Percentiles rank a stretch among this genome's conserved stretches.
These are phyloP conservation scores for Cylloceria caligata DNA, from an alignment of 2,888 invertebrate genomes.

Conservation along the genomic window DNA sequence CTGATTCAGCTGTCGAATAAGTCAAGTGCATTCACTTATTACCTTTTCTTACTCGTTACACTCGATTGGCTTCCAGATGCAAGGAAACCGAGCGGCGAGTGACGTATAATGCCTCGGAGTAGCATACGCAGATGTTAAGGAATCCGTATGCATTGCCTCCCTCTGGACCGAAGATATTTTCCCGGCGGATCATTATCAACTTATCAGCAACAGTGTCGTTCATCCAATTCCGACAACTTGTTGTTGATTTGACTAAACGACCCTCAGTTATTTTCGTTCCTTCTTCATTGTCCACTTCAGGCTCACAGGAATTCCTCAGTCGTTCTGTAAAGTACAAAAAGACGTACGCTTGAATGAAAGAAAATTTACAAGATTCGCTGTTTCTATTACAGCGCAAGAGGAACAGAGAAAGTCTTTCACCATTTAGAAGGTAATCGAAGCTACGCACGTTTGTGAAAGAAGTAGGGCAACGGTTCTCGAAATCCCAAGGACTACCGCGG, in stretches of 20 bases:
- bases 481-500: constrained; percentile 50
- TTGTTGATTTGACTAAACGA: constrained; percentile 37
- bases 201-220: constrained; percentile 53
- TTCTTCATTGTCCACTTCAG: constrained; percentile 15
- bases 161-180: constrained; percentile 26
- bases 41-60: background rate
- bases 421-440: background rate
- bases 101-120: constrained; percentile 8
- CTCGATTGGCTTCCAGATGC: constrained; percentile 23
- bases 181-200: constrained; percentile 39
- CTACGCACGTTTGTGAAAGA: constrained; percentile 13
- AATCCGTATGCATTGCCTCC: background rate
- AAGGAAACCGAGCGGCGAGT: constrained; percentile 1
- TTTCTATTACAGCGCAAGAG: background rate
- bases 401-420: constrained; percentile 52
- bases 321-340: background rate
- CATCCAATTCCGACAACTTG: constrained; percentile 49
- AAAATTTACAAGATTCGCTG: constrained; percentile 12
- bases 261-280: constrained; percentile 22
- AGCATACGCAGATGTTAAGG: constrained; percentile 3
- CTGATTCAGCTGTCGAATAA: background rate
- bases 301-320: background rate
- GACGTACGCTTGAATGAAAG: background rate
- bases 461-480: constrained; percentile 58
- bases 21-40: constrained; percentile 45